Percentiles rank a stretch among this genome's conserved stretches.
These are phyloP conservation scores for Chrysochloris asiatica DNA, from an alignment of 2,113 vertebrate species.

Conservation along the genomic window DNA sequence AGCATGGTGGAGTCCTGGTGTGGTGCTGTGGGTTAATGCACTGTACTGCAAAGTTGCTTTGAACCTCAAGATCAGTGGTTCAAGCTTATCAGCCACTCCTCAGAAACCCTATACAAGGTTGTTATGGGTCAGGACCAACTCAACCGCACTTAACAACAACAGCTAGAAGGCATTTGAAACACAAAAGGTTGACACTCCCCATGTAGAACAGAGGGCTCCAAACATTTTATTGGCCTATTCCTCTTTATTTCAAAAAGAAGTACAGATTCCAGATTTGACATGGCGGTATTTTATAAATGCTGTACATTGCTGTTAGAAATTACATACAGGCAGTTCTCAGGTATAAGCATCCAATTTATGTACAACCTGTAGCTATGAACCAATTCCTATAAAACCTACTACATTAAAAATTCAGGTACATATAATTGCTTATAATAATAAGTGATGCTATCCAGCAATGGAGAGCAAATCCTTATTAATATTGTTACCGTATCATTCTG, in stretches of 20 bases:
- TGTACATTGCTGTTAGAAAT: slow-evolving; percentile 7
- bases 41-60: no score
- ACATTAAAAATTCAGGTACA: not conserved
- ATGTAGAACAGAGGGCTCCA: not conserved
- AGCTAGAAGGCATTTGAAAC: slow-evolving; percentile 12
- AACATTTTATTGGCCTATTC: not conserved
- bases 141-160: no score
- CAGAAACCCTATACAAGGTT: no score
- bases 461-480: not conserved
- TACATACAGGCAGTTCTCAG: no score
- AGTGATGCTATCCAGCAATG: not conserved
- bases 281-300: no score
- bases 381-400: not conserved
- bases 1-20: no score
- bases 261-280: not conserved
- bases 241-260: not conserved
- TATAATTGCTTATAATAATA: not conserved
- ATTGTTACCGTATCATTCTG: not conserved
- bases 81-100: no score
- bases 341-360: not conserved
- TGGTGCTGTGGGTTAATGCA: no score
- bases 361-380: not conserved
- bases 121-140: no score
- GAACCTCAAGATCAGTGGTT: no score
- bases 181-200: not conserved